Conservation (phyloP, 2,888 invertebrate species). For the Augiades crinisus region DNA sequence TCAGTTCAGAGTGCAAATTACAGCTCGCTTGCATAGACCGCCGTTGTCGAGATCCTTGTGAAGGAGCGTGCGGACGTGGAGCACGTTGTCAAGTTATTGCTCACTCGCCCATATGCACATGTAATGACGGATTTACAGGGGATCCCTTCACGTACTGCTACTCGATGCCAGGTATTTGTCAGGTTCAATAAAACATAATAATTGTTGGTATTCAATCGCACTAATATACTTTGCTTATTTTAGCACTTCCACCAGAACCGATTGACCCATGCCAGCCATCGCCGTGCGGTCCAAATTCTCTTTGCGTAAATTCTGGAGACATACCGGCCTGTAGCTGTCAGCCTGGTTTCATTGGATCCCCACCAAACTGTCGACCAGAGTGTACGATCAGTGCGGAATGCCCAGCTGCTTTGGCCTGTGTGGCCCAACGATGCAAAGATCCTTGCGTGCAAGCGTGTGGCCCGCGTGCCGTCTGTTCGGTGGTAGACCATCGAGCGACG, state of each 20-base stretch:
- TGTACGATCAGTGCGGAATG: constrained; percentile 87
- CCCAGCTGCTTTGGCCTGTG: constrained; percentile 83
- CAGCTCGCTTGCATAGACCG: constrained; percentile 86
- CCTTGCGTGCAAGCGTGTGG: constrained; percentile 87
- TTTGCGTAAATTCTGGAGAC: constrained; percentile 82
- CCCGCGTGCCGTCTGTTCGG: constrained; percentile 77
- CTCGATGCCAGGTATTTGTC: constrained; percentile 73
- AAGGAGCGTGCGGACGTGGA: constrained; percentile 87
- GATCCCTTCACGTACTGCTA: constrained; percentile 87
- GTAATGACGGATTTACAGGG: constrained; percentile 84
- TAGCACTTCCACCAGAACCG: constrained; percentile 47
- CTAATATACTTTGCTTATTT: constrained; percentile 31
- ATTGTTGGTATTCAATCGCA: background rate
- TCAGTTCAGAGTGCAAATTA: constrained; percentile 86
- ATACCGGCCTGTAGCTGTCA: constrained; percentile 84
- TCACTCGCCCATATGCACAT: constrained; percentile 88
- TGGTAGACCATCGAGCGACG: constrained; percentile 84
- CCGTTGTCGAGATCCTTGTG: constrained; percentile 87
- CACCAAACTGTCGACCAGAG: constrained; percentile 86
- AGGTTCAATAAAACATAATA: background rate
- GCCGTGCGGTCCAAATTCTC: constrained; percentile 84
- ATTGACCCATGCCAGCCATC: constrained; percentile 84
- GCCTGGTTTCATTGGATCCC: constrained; percentile 82
- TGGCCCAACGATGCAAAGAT: constrained; percentile 82
- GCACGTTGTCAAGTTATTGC: constrained; percentile 87